phyloP scores from a whole-genome alignment of 2,888 invertebrate genomes.

The Hirudinaria manillensis region DNA sequence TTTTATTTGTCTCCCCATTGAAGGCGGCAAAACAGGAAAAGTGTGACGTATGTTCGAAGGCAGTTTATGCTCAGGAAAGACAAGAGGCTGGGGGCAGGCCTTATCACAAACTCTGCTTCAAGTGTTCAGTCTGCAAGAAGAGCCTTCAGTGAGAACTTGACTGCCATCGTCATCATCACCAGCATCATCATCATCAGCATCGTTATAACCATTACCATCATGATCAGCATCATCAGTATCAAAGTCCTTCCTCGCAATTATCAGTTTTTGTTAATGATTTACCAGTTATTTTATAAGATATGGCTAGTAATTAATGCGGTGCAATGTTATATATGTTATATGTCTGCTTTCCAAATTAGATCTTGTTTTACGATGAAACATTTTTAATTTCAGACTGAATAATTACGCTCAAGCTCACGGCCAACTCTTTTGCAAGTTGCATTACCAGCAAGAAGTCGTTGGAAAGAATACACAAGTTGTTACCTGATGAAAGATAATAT shows the following conservation, averaged over 20 bases:
- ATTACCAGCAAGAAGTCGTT: constrained; percentile 46
- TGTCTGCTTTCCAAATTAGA: background rate
- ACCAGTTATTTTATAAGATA: too few species aligned
- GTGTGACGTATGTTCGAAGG: constrained; percentile 49
- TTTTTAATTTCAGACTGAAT: constrained; percentile 44
- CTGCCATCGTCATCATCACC: background rate
- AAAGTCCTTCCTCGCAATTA: background rate
- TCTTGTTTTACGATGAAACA: background rate
- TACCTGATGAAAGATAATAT: too few species aligned
- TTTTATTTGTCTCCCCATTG: too few species aligned
- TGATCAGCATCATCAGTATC: too few species aligned
- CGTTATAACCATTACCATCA: too few species aligned
- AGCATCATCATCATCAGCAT: too few species aligned
- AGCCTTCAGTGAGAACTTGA: constrained; percentile 46
- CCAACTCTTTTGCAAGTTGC: constrained; percentile 50
- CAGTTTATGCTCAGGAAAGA: constrained; percentile 51
- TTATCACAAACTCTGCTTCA: constrained; percentile 52
- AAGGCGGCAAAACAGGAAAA: constrained; percentile 42
- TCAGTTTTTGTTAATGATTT: background rate
- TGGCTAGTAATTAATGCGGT: too few species aligned
- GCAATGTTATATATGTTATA: too few species aligned
- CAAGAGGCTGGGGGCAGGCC: constrained; percentile 49
- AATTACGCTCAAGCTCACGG: constrained; percentile 50
- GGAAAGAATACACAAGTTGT: constrained; percentile 47
- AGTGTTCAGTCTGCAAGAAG: constrained; percentile 50